Evolutionary conservation across 1,140 invertebrate species (phyloP).

Genomic region (Coptotermes formosanus): DNA sequence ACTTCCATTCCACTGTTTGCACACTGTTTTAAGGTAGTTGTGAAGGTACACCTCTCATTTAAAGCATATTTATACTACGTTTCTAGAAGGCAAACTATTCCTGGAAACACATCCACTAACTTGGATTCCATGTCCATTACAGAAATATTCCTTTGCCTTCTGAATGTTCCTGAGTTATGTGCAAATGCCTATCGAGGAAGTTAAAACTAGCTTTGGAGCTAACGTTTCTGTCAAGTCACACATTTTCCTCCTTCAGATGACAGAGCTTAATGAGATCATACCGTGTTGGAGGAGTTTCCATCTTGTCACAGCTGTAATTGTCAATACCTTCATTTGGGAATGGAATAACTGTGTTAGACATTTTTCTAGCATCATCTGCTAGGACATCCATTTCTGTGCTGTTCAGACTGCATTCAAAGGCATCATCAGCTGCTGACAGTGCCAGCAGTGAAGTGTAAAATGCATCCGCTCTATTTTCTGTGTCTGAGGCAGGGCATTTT

Average conservation of each 20-base stretch:
- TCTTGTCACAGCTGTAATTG: neutral
- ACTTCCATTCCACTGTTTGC: too few species aligned
- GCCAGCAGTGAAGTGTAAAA: conserved; percentile 48
- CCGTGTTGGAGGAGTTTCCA: neutral
- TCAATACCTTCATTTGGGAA: neutral
- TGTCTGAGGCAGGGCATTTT: conserved; percentile 12
- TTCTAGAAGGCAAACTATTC: neutral
- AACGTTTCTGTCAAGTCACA: neutral
- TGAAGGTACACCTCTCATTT: neutral
- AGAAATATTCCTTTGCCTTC: neutral
- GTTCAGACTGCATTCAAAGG: conserved; percentile 41
- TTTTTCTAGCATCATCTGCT: too few species aligned
- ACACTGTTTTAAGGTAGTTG: too few species aligned
- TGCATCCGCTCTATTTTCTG: conserved; percentile 45
- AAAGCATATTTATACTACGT: neutral
- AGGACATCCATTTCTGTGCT: conserved; percentile 40
- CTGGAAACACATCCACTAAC: neutral
- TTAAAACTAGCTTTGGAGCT: neutral
- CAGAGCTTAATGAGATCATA: neutral
- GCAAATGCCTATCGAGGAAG: neutral
- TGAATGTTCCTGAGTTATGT: neutral
- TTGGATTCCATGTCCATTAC: neutral
- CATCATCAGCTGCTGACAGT: neutral
- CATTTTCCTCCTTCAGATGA: neutral
- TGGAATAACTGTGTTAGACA: too few species aligned